Base-by-base conservation (phyloP, 37 sponge, comb jelly and placozoan species). In the Agelas oroides region DNA sequence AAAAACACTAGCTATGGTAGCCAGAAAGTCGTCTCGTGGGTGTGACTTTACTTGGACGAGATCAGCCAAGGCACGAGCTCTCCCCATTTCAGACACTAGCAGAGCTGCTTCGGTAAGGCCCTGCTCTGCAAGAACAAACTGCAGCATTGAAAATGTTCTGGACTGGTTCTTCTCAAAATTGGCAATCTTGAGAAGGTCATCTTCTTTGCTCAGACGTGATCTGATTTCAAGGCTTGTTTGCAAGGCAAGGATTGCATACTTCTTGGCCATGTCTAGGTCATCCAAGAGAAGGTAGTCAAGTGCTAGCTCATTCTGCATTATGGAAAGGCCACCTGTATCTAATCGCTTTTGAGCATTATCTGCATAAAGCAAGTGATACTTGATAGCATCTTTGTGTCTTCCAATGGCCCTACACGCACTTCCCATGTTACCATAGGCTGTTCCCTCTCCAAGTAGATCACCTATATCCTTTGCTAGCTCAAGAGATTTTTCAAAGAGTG, bases 121-220 rank as follows among this genome's bases (percentile, higher is more conserved):
- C 41, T 74, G 88, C 37, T 64, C 62, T 8, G 63, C 60, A 0
- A 87, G 81, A 37, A 80, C 40, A 25, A 41, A 65, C 59, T 73
- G 88, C 11, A 87, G 75, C 25, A 87, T 2, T 19, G 52, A 23
- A 28, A 34, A 80, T 6, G 58, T 73, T 65, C 64, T 41, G 12
- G 76, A 74, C 27, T 87, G 88, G 28, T 87, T 87, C 64, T 87
- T 80, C 53, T 87, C 88, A 75, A 65, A 73, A 59, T 87, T 87
- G 32, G 59, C 80, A 31, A 87, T 80, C 68, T 87, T 87, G 24
- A 87, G 52, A 13, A 46, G 54, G 64, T 87, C 88, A 55, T 87
- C 88, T 33, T 80, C 68, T 27, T 37, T 21, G 27, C 56, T 21
- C 11, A 87, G 81, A 2, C 69, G 16, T 0, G 81, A 57, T 1